Conservation (phyloP, 2,797 vertebrate genomes). For the Tapirus indicus region DNA sequence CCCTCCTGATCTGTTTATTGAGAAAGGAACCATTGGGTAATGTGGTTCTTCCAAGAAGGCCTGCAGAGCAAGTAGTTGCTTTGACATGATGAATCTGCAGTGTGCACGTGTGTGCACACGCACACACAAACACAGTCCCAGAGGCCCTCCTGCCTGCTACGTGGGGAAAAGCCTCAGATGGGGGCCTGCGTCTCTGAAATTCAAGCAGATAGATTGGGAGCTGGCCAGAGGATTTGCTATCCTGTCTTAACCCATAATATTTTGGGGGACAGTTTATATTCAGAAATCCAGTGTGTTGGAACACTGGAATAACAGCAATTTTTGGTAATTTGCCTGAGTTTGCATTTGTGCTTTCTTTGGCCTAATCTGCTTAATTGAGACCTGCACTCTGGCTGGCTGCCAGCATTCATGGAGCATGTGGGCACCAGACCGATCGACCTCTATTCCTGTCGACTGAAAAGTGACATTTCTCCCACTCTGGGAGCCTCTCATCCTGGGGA, state of each 20-base stretch:
- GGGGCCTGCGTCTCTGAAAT: background rate
- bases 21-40: slow-evolving; percentile 95
- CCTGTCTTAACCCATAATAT: slow-evolving; percentile 84
- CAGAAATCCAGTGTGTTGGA: slow-evolving; percentile 83
- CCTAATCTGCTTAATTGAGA: slow-evolving; percentile 90
- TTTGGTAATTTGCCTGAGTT: slow-evolving; percentile 88
- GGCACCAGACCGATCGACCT: slow-evolving; percentile 82
- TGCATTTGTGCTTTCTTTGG: slow-evolving; percentile 88
- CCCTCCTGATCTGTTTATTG: slow-evolving; percentile 93
- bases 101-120: slow-evolving; percentile 64
- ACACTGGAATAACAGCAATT: slow-evolving; percentile 79
- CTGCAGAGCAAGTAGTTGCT: slow-evolving; percentile 89
- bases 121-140: background rate
- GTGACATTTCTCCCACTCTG: slow-evolving; percentile 39
- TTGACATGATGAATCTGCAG: slow-evolving; percentile 90
- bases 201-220: slow-evolving; percentile 59
- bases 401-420: slow-evolving; percentile 84
- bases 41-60: slow-evolving; percentile 92
- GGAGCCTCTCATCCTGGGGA: slow-evolving; percentile 53
- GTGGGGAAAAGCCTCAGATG: background rate
- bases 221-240: slow-evolving; percentile 88
- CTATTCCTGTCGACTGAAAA: slow-evolving; percentile 60
- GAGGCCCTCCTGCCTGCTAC: background rate
- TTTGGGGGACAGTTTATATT: slow-evolving; percentile 85
- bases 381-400: slow-evolving; percentile 85